A percentile compares a stretch with the other conserved stretches of the same genome.
These are phyloP conservation scores for Akabosia matsudoensis DNA, from an alignment of 1,140 invertebrate genomes.

Conservation along the genomic window DNA sequence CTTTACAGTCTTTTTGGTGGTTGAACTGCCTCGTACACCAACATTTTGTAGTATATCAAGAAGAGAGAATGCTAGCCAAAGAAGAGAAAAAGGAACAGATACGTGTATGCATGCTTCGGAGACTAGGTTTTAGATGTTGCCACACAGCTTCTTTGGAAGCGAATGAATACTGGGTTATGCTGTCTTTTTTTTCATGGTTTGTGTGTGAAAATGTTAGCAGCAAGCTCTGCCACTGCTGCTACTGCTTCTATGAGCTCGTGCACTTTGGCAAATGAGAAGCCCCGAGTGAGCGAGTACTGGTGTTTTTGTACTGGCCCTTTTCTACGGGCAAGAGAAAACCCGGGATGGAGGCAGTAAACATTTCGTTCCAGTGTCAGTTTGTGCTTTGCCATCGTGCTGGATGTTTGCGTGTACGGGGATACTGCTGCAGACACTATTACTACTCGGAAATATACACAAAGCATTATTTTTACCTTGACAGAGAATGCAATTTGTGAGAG, in stretches of 20 bases:
- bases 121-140: not conserved
- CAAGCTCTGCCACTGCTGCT: too few relatives aligned
- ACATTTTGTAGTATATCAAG: too few relatives aligned
- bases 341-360: slow-evolving; percentile 2
- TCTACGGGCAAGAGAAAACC: not conserved
- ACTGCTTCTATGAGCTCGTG: not conserved
- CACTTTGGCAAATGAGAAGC: slow-evolving; percentile 10
- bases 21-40: too few relatives aligned
- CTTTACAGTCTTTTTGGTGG: too few relatives aligned
- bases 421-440: too few relatives aligned
- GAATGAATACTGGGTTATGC: not conserved
- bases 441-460: too few relatives aligned
- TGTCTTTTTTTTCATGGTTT: too few relatives aligned
- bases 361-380: slow-evolving; percentile 11
- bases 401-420: not conserved
- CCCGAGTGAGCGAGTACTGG: not conserved
- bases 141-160: not conserved
- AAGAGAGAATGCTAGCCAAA: not conserved
- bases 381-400: not conserved
- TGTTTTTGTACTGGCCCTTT: slow-evolving; percentile 1
- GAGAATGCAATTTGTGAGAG: too few relatives aligned
- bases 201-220: not conserved
- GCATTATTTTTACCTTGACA: too few relatives aligned
- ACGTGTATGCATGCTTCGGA: too few relatives aligned
- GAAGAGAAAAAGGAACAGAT: too few relatives aligned